A percentile compares a stretch with the other conserved stretches of the same genome.
Conservation (phyloP, 2,888 invertebrate species). For the Apamea sordens region DNA sequence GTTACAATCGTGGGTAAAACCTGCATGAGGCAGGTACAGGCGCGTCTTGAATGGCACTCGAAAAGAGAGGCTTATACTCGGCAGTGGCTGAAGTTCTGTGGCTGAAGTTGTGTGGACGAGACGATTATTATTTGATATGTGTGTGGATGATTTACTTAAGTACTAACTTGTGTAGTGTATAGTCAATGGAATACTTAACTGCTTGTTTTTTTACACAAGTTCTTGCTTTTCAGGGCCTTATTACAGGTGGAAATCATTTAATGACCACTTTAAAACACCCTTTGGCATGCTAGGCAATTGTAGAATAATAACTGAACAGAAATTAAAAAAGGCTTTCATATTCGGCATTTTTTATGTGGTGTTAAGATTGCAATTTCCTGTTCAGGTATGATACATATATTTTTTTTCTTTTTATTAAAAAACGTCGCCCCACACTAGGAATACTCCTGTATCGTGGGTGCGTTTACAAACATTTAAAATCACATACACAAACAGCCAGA, state of each 20-base stretch:
- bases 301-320: slow-evolving; percentile 89
- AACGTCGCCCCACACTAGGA: too few species aligned
- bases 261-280: slow-evolving; percentile 91
- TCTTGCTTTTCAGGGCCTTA: slow-evolving; percentile 93
- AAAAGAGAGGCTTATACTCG: too few species aligned
- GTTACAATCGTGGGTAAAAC: too few species aligned
- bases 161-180: not conserved
- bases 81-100: too few species aligned
- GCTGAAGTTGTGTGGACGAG: too few species aligned
- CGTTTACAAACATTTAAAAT: too few species aligned
- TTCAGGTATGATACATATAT: slow-evolving; percentile 79
- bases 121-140: too few species aligned
- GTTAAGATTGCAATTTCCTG: slow-evolving; percentile 90
- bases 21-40: too few species aligned
- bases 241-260: slow-evolving; percentile 94
- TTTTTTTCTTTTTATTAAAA: too few species aligned
- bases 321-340: slow-evolving; percentile 91
- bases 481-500: too few species aligned
- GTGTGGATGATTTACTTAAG: not conserved
- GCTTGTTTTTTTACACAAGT: slow-evolving; percentile 17
- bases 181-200: not conserved
- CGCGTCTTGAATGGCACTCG: too few species aligned
- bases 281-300: slow-evolving; percentile 90
- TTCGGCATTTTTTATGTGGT: slow-evolving; percentile 89
- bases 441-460: too few species aligned